Evolutionary conservation across 2,113 vertebrate species (phyloP), one percentile per base, ranked within the genome.

Genomic region (Pangasianodon gigas): DNA sequence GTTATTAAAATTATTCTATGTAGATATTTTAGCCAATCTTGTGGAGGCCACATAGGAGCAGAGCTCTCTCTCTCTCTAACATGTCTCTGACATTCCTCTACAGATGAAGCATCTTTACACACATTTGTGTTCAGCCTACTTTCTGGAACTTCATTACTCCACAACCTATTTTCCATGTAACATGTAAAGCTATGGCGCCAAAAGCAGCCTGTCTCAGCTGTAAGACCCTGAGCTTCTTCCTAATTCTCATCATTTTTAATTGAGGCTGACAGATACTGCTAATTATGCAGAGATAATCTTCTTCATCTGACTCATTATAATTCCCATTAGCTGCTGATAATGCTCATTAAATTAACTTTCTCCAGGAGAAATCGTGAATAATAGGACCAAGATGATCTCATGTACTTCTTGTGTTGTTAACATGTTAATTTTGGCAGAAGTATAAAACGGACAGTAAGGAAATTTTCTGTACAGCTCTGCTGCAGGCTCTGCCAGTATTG

Each of bases 281-380:
- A 96, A 96, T 96, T 95, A 96, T 96, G 94, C 93, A 91, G 93
- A 95, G 96, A 96, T 96, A 96, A 96, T 96, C 96, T 96, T 93
- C 95, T 95, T 95, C 94, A 96, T 96, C 96, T 96, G 94, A 96
- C 94, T 96, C 95, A 96, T 96, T 96, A 96, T 96, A 95, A 96
- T 96, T 96, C 95, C 95, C 95, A 96, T 96, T 96, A 96, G 95
- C 95, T 90, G 91, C 93, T 93, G 94, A 96, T 96, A 96, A 96
- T 95, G 94, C 95, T 96, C 95, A 96, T 96, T 96, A 96, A 96
- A 96, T 96, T 96, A 95, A 95, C 96, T 96, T 96, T 96, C 94
- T 95, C 86, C 93, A 91, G 93, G 93, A 96, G 94, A 95, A 96
- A 96, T 95, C 94, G 93, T 93, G 94, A 95, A 95, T 95, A 95